Evolutionary conservation across 2,113 vertebrate species (phyloP).

Genomic region (Pitta sordida): DNA sequence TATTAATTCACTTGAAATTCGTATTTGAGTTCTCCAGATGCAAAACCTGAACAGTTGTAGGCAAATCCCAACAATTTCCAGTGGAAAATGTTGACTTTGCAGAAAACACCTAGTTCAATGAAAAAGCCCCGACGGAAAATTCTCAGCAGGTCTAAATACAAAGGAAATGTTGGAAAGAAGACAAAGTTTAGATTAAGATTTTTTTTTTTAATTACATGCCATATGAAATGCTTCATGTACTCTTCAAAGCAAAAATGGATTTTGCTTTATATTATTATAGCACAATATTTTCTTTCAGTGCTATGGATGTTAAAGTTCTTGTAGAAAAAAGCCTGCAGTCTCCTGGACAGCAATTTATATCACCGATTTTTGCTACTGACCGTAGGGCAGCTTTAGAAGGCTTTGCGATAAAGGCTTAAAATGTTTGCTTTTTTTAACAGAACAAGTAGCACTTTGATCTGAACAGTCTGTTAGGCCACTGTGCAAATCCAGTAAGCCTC

Average conservation of each 20-base stretch:
- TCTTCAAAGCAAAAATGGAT: neutral
- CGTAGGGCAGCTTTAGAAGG: neutral
- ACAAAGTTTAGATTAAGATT: constrained; percentile 4
- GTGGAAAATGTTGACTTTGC: constrained; percentile 38
- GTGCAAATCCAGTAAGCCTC: neutral
- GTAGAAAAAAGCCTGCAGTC: neutral
- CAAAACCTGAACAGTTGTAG: neutral
- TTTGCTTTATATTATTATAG: neutral
- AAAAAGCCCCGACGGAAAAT: constrained; percentile 31
- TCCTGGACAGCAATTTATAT: neutral
- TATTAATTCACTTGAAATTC: neutral
- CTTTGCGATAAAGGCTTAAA: neutral
- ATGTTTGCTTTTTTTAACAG: neutral
- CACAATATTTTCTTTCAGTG: neutral
- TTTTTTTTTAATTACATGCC: constrained; percentile 26
- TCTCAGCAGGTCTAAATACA: neutral
- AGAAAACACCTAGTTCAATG: neutral
- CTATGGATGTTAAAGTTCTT: neutral
- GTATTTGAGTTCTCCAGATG: neutral
- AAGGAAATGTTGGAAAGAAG: constrained; percentile 4
- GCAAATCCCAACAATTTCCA: constrained; percentile 29
- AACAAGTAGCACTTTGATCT: neutral
- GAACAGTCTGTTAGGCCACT: neutral
- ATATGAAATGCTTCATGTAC: neutral
- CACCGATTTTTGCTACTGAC: neutral